Conservation (phyloP, 2,113 vertebrate genomes). For the Centropus unirufus region DNA sequence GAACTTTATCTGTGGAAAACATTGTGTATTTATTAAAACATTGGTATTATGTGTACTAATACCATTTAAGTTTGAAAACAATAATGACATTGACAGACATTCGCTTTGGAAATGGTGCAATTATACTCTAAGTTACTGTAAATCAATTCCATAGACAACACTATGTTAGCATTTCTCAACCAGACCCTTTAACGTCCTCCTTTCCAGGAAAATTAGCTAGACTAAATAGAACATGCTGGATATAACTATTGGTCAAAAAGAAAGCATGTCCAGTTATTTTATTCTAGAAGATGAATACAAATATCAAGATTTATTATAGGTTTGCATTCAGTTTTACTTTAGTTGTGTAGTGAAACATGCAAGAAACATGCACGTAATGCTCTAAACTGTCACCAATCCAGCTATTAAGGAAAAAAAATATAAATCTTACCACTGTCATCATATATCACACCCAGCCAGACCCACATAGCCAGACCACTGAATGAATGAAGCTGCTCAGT, state of each 20-base stretch:
- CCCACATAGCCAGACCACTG: constrained; percentile 82
- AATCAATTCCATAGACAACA: not conserved
- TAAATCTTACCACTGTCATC: constrained; percentile 79
- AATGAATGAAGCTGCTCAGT: constrained; percentile 82
- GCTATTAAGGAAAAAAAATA: not conserved
- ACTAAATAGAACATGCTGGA: not conserved
- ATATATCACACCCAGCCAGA: constrained; percentile 86
- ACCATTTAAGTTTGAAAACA: not conserved
- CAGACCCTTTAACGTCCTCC: not conserved
- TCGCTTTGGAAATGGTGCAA: not conserved
- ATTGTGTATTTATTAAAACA: constrained; percentile 21
- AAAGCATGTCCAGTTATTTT: not conserved
- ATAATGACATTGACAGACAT: not conserved
- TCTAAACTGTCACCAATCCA: not conserved
- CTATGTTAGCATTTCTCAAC: not conserved
- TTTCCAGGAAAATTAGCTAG: constrained; percentile 21
- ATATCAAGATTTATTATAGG: not conserved
- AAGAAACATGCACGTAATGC: not conserved
- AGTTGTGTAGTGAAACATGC: not conserved
- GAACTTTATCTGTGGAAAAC: constrained; percentile 77
- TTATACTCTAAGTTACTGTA: not conserved
- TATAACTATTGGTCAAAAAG: not conserved
- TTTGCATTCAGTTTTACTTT: not conserved
- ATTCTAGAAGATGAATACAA: not conserved
- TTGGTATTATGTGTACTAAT: not conserved